Base-by-base conservation (phyloP, 2,113 vertebrate genomes). In the Saguinus imperator region DNA sequence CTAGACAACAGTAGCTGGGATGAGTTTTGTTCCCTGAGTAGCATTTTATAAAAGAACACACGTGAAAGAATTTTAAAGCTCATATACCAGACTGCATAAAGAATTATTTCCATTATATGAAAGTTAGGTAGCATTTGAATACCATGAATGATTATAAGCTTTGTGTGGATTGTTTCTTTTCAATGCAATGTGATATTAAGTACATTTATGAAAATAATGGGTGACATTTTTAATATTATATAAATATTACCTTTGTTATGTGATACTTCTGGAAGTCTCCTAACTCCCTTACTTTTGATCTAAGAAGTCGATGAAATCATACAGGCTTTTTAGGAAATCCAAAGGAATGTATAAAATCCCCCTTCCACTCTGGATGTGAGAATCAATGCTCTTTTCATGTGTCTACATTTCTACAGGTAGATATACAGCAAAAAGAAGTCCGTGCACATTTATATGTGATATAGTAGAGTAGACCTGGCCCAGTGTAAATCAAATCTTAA, bases 41-140 rank as follows among this genome's bases (percentile, higher is more conserved):
- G 81, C 64, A 91, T 89, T 35, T 97, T 89, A 82, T 79, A 91
- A 93, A 91, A 91, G 66, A 96, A 91, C 48, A 48, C 48, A 81
- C 52, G 70, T 73, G 61, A 94, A 95, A 83, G 17, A 11, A n/a
- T 79, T 96, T 93, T 96, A 61, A 88, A 32, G 32, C 18, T 86
- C 14, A 82, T 76, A 12, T 80, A 52, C 13, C 57, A 79, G 55
- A 77, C 27, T 80, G 35, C 64, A 72, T 27, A 82, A 86, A 95
- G 27, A 82, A 83, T 40, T 94, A 5, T 82, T 95, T 94, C 80
- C 25, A 94, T 89, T 95, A 82, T 66, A 66, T 85, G 55, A 88
- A 97, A 50, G 27, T n/a, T 84, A 73, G 43, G 61, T 52, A 72
- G 61, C 48, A 66, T 9, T 64, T 77, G 16, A 91, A 84, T 52